Evolutionary conservation across 92 coral and sea anemone genomes (phyloP), one percentile per base, ranked within the genome.

Genomic region (Parazoanthus darwini): DNA sequence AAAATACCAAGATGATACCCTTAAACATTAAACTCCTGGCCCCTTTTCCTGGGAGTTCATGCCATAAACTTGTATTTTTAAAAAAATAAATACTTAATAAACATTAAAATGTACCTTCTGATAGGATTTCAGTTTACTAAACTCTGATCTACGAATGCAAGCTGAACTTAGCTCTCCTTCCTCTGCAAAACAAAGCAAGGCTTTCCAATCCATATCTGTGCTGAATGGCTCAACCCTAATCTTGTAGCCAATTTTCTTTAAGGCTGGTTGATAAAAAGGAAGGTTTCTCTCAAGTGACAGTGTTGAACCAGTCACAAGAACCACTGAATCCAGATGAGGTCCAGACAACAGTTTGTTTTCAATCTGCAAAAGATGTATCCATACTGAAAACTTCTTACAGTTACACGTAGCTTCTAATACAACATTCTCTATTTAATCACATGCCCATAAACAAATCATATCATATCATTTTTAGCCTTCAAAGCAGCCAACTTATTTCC

Each of bases 61-160:
- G 0, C 33, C 33, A 29, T 29, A 29, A 29, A 29, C 33, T 29
- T 29, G 0, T 29, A 29, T 29, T 29, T 29, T 29, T n/a, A n/a
- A 29, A 29, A 29, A 29, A 29, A 29, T 29, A 29, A 29, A 29
- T 29, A 29, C 33, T 29, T 29, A 29, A 0, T 29, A 29, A 29
- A 29, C n/a, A n/a, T n/a, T 29, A 29, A 29, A 26, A 14, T 25
- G 35, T 68, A 84, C 87, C 87, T 84, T 84, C 39, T 84, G 87
- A 48, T 84, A 8, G 0, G 87, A 78, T 46, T 71, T 71, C 48
- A 84, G 67, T 84, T 36, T 72, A 15, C 79, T 71, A 33, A 70
- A 33, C 39, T 84, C 78, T 71, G 46, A 84, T 84, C 79, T 84
- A n/a, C 87, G 58, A 36, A 71, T 44, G 42, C 87, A 84, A 72